These are phyloP conservation scores for Prosopocoilus inquinatus DNA, from an alignment of 2,888 invertebrate species.

Conservation along the genomic window DNA sequence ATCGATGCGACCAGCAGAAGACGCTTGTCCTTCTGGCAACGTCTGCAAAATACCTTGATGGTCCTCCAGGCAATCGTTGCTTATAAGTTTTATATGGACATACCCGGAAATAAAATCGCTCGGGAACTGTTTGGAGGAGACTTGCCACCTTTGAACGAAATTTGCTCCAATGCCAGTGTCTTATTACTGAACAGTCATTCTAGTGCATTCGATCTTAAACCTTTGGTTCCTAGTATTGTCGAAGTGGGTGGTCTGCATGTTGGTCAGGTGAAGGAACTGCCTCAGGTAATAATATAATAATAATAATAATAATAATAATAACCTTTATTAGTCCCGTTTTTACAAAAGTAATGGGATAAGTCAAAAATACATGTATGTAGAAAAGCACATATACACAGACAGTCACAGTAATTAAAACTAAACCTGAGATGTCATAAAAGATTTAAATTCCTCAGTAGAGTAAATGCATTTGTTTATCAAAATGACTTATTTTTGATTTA, in stretches of 20 bases:
- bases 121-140: background rate
- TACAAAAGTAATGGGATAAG: too few relatives aligned
- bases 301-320: too few relatives aligned
- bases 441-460: too few relatives aligned
- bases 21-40: background rate
- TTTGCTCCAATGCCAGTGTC: background rate
- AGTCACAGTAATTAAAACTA: too few relatives aligned
- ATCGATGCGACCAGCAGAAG: background rate
- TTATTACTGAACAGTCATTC: conserved; percentile 49
- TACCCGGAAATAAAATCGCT: background rate
- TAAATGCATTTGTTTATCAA: too few relatives aligned
- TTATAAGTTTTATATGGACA: background rate
- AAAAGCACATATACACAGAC: too few relatives aligned
- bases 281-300: too few relatives aligned
- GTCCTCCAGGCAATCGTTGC: background rate
- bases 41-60: background rate
- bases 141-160: background rate
- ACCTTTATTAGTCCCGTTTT: too few relatives aligned
- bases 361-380: too few relatives aligned
- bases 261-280: conserved; percentile 47
- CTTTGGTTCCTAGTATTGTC: conserved; percentile 50
- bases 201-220: conserved; percentile 48
- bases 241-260: conserved; percentile 57
- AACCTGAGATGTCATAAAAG: too few relatives aligned
- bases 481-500: too few relatives aligned